Evolutionary conservation across 2,113 vertebrate species (phyloP), one percentile per base, ranked within the genome.

Genomic region (Cyrtonyx montezumae): DNA sequence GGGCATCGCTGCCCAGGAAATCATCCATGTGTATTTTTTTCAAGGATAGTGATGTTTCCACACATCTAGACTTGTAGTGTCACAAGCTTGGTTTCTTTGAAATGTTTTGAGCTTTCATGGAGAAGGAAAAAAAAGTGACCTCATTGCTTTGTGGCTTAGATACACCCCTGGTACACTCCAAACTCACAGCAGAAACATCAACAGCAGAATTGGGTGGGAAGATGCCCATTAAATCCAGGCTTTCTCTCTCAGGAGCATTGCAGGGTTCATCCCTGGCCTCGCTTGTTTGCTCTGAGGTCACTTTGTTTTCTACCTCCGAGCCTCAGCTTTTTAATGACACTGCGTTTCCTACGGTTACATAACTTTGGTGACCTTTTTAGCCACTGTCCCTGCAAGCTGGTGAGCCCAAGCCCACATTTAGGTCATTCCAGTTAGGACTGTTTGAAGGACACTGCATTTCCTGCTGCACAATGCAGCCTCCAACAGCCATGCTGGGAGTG

Each of bases 301-400:
- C 66, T 80, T 70, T 34, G 61, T 86, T 88, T 90, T 56, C 59
- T 42, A 2, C 61, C 86, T 70, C 55, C 1, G 51, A 63, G 83
- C 92, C 1, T 4, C 55, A 58, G 90, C 68, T 86, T 79, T 81
- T 70, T 67, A 68, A 46, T 4, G 0, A 3, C 1, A 0, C 73
- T 7, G 40, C n/a, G 0, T 87, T 71, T 86, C 62, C 83, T 22
- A 48, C 66, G 0, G 77, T 96, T 96, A 79, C 66, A 16, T 91
- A 93, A 95, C 4, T 4, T 5, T 45, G 58, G 90, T 96, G 95
- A 91, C 94, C 88, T 92, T 90, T 69, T 23, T 84, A 68, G 86
- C 88, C 23, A 0, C 75, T 42, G 20, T 19, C 73, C 88, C 85
- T 71, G 55, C 51, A 12, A 40, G 76, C 82, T 65, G 11, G 0